Evolutionary conservation across 2,888 invertebrate genomes (phyloP).

Genomic region (Hirtodrosophila duncani): DNA sequence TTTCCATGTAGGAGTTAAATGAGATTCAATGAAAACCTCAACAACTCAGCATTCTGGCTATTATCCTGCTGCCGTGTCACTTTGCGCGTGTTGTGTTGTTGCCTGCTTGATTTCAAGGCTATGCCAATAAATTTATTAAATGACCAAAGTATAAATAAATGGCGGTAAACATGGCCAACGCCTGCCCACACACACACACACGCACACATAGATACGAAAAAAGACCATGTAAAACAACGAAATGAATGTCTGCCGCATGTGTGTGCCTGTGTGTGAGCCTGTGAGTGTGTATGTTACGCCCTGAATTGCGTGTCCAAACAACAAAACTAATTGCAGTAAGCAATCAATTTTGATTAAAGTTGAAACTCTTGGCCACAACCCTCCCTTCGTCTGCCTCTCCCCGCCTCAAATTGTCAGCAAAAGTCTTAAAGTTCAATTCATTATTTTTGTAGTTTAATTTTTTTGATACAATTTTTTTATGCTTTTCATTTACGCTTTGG

Average conservation of each 20-base stretch:
- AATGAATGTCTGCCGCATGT: too few relatives aligned
- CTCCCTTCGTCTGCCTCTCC: too few relatives aligned
- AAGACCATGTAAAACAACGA: conserved; percentile 40
- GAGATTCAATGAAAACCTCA: too few relatives aligned
- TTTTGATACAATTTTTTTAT: too few relatives aligned
- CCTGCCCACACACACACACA: conserved; percentile 12
- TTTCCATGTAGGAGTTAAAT: too few relatives aligned
- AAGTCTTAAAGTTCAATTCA: conserved; percentile 38
- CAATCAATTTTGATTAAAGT: conserved; percentile 70
- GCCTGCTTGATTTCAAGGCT: conserved; percentile 44
- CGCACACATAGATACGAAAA: conserved; percentile 14
- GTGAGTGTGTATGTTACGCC: conserved; percentile 22
- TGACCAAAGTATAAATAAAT: conserved; percentile 50
- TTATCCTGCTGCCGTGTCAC: background rate
- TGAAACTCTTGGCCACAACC: conserved; percentile 21
- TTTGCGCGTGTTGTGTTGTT: background rate
- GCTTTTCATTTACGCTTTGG: too few relatives aligned
- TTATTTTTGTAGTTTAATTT: background rate
- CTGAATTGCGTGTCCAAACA: conserved; percentile 66
- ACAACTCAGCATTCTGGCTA: conserved; percentile 7
- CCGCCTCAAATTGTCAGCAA: conserved; percentile 18
- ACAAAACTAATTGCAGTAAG: conserved; percentile 61
- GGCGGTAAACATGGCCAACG: conserved; percentile 23
- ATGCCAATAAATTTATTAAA: conserved; percentile 66
- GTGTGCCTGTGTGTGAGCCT: conserved; percentile 13